Evolutionary conservation across 2,113 vertebrate genomes (phyloP).

Genomic region (Azemiops feae): DNA sequence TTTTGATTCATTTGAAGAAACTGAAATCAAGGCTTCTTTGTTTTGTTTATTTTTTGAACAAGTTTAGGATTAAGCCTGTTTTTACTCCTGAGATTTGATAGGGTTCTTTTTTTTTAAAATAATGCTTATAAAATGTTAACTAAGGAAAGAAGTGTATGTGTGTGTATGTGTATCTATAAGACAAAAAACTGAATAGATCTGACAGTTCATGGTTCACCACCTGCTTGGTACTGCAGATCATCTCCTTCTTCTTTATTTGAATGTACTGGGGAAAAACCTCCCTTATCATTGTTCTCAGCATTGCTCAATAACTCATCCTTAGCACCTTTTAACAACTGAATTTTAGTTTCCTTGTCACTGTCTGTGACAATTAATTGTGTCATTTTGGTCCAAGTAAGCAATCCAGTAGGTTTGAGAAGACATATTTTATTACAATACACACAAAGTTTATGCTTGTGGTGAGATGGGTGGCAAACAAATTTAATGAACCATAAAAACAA

Average conservation of each 20-base stretch:
- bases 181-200: no score
- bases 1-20: no score
- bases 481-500: neutral
- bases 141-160: no score
- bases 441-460: neutral
- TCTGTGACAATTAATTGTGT: neutral
- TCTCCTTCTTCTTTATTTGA: neutral
- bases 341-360: neutral
- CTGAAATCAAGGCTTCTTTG: no score
- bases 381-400: neutral
- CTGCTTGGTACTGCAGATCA: neutral
- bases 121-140: no score
- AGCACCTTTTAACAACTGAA: neutral
- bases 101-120: no score
- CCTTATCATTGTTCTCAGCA: neutral
- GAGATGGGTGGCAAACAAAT: neutral
- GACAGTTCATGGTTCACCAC: neutral
- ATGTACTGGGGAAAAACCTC: neutral
- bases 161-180: no score
- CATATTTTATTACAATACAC: neutral
- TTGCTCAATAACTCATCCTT: neutral
- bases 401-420: neutral
- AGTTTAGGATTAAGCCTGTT: no score
- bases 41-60: no score
- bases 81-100: no score